Percentiles rank a stretch among this genome's conserved stretches.
These are phyloP conservation scores for Gyps fulvus DNA, from an alignment of 2,113 vertebrate genomes.

Conservation along the genomic window DNA sequence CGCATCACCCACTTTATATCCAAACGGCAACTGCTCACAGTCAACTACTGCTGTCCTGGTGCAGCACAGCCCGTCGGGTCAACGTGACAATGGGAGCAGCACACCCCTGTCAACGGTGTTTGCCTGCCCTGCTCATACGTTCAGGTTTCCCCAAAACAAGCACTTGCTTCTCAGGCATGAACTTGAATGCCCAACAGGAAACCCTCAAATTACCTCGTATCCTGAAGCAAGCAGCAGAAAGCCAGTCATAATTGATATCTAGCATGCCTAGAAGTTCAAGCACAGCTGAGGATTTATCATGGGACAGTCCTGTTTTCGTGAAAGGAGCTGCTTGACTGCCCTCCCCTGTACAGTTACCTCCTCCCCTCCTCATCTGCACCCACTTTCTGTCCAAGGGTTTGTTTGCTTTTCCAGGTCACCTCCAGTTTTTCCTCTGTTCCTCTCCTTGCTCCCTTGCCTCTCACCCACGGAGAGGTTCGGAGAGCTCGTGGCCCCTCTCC, in stretches of 20 bases:
- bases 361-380: not conserved
- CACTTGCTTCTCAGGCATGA: not conserved
- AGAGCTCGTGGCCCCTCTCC: not conserved
- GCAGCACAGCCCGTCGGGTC: not conserved
- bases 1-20: not conserved
- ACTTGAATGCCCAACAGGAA: not conserved
- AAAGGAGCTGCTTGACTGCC: not conserved
- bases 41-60: not conserved
- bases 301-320: not conserved
- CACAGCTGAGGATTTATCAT: not conserved
- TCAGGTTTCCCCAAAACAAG: not conserved
- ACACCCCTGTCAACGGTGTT: rapidly evolving
- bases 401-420: not conserved
- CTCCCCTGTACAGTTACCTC: not conserved
- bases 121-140: not conserved
- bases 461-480: rapidly evolving
- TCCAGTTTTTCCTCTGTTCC: not conserved
- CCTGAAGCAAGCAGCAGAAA: not conserved
- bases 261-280: not conserved
- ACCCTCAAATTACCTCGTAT: rapidly evolving
- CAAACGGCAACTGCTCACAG: not conserved
- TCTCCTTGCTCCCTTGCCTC: not conserved
- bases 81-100: not conserved
- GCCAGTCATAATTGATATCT: rapidly evolving
- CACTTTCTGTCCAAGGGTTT: not conserved